Base-by-base conservation (phyloP, 2,888 invertebrate species). In the Oscheius onirici region DNA sequence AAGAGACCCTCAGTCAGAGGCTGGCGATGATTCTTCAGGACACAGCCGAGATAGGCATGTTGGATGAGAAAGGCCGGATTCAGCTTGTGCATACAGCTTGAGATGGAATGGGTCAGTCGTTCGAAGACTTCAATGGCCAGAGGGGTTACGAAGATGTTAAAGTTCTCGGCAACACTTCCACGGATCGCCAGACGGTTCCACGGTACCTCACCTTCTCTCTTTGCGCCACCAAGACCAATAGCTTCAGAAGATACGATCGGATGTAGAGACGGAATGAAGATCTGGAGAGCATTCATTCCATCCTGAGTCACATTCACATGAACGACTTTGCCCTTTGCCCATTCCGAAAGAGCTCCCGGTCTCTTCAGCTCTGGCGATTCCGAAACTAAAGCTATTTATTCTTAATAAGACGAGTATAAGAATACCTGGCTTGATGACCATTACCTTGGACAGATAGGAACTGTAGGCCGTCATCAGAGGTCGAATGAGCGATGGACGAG, bases 31-130 rank as follows among this genome's bases (percentile, higher is more conserved):
- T 73, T 74, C 26, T 60, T 66, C 54, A 80, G 34, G 3, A 79
- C 73, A 72, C 86, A 86, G 24, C 73, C 70, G 8, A 73, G n/a
- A 69, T 86, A 85, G 24, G 79, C 73, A 34, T 70, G 69, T 58
- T 86, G 84, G 13, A 81, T 79, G 1, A 86, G 44, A 58, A 76
- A 71, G 20, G 80, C 79, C 13, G 86, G 85, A 71, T 86, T 83
- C 34, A 75, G 65, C 13, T 71, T 58, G 20, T 69, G 54, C 1
- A 84, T 55, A 6, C 72, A 58, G 24, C 69, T 60, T 15, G 46
- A 65, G 15, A 76, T 55, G 3, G 76, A 58, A 2, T 65, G 60
- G 11, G 80, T 24, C 13, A 86, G 55, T 17, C 76, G 49, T 49
- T 84, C 83, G 26, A 74, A 26, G 1, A 76, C 79, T 57, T 86